phyloP scores from a whole-genome alignment of 2,113 vertebrate genomes.

The Anguilla rostrata region DNA sequence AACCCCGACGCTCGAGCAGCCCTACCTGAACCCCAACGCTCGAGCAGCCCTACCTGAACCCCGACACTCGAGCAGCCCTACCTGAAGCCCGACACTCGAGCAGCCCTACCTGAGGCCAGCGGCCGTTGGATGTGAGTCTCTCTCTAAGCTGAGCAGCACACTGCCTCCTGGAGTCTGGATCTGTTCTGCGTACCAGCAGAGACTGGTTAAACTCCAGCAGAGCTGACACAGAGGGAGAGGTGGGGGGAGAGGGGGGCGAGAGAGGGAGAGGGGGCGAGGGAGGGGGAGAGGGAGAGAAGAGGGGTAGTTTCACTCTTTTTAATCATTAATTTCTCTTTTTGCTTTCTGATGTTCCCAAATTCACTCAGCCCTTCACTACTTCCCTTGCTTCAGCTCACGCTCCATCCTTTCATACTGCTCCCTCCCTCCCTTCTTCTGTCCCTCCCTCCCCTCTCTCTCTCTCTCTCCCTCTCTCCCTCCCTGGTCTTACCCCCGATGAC shows the following conservation, averaged over 20 bases:
- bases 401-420: not conserved
- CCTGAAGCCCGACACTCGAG: too few relatives aligned
- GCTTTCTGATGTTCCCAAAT: too few relatives aligned
- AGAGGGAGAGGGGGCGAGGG: not conserved
- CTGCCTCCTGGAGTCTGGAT: slow-evolving; percentile 79
- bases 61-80: not conserved
- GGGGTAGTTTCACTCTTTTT: not conserved
- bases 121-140: slow-evolving; percentile 75
- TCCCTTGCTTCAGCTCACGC: too few relatives aligned
- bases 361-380: too few relatives aligned
- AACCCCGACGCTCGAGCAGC: not conserved
- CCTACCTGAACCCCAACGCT: not conserved
- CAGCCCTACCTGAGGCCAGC: slow-evolving; percentile 81
- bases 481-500: slow-evolving; percentile 80
- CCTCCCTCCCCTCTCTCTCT: not conserved
- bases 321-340: too few relatives aligned
- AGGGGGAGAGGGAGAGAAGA: not conserved
- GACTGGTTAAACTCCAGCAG: slow-evolving; percentile 85
- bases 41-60: slow-evolving; percentile 75
- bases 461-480: not conserved
- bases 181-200: slow-evolving; percentile 80
- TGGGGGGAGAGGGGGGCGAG: too few relatives aligned
- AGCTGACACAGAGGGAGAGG: slow-evolving; percentile 57
- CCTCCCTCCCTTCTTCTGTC: not conserved
- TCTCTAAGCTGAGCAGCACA: slow-evolving; percentile 76